Evolutionary conservation across 2,113 vertebrate species (phyloP).

Genomic region (Ovis canadensis): DNA sequence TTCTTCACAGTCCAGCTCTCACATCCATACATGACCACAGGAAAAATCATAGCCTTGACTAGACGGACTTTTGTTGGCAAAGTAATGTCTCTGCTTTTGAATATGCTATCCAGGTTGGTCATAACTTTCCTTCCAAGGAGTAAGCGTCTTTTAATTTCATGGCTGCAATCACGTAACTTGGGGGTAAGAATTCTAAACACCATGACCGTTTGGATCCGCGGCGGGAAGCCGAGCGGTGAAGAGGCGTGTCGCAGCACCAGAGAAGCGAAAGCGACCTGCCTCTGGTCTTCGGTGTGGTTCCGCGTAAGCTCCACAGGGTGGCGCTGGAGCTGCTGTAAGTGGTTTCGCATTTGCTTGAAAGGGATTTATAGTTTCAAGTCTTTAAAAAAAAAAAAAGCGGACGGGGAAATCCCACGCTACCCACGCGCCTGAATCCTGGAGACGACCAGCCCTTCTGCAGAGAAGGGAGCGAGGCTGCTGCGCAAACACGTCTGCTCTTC

Average conservation of each 20-base stretch:
- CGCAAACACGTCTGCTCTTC: background rate
- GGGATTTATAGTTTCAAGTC: no score
- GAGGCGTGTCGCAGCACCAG: rapidly evolving
- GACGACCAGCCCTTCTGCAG: background rate
- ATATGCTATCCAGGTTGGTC: no score
- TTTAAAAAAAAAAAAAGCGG: no score
- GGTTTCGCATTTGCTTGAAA: background rate
- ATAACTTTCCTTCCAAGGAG: no score
- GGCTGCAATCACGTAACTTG: no score
- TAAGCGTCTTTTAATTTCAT: no score
- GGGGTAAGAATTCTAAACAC: background rate
- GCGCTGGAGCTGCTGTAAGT: background rate
- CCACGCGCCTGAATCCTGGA: background rate
- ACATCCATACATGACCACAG: no score
- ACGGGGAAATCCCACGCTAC: background rate
- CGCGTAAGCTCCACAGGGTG: background rate
- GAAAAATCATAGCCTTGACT: no score
- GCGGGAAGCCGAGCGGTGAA: background rate
- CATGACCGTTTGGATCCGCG: rapidly evolving
- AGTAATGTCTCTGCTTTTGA: no score
- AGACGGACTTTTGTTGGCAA: no score
- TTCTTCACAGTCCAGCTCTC: no score
- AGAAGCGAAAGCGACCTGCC: background rate
- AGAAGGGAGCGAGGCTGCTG: background rate
- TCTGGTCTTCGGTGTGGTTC: background rate